Base-by-base conservation (phyloP, 1,140 invertebrate species). In the Caenorhabditis brenneri region DNA sequence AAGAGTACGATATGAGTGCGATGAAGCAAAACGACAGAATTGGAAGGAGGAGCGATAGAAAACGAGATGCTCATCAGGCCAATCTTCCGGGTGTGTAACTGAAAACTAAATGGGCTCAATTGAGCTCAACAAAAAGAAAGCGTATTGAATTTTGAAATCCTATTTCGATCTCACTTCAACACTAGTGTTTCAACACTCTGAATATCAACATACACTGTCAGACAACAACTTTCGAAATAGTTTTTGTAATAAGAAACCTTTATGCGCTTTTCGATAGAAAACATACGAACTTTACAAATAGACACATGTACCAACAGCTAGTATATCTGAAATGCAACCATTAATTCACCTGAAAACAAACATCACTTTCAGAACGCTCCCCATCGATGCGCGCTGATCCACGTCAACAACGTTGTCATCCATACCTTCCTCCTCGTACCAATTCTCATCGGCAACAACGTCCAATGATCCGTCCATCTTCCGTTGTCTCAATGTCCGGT, bases 1-100 rank as follows among this genome's bases (percentile, higher is more conserved):
- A 74, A 42, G 65, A 74, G 22, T 74, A 6, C 36, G 36, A 74
- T 19, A 74, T 74, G 65, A 74, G 15, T 42, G 19, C 36, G 65
- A 19, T n/a, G n/a, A 74, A 74, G 29, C 65, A 46, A 29, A 74
- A 74, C n/a, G 65, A 74, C 0, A 42, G 65, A 42, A 22, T 74
- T 15, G 65, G 65, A 9, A 16, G 65, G 24, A 33, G 65, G 1
- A 74, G 42, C 29, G 65, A 74, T 24, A 33, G 65, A 24, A 74
- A 74, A 24, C 36, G 65, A 2, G 65, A 74, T 15, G 65, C 65
- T 12, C 2, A 42, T 3, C 65, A 74, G 29, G 65, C 65, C 2
- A 42, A 31, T 46, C 65, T 74, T 74, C 65, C 65, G 6, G 65
- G 65, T 74, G 22, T 10, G 65, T 22, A 10, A 0, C 24, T 24